Evolutionary conservation across 2,113 vertebrate species (phyloP).

Genomic region (Tautogolabrus adspersus): DNA sequence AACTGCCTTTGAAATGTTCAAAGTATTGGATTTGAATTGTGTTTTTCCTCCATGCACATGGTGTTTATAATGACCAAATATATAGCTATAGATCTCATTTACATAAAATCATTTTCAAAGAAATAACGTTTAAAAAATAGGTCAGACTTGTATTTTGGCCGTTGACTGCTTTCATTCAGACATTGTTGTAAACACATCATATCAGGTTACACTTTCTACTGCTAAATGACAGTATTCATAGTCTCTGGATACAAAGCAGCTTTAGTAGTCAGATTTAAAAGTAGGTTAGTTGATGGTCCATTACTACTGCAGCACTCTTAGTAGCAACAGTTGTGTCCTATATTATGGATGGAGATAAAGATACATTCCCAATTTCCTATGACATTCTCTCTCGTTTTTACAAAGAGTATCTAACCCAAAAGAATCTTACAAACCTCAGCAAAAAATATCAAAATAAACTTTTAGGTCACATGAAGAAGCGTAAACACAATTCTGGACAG

Average conservation of each 20-base stretch:
- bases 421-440: constrained; percentile 25
- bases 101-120: too few relatives aligned
- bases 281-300: constrained; percentile 52
- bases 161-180: background rate
- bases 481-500: constrained; percentile 46
- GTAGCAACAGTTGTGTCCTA: constrained; percentile 43
- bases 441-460: constrained; percentile 46
- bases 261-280: constrained; percentile 56
- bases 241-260: constrained; percentile 21
- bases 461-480: constrained; percentile 47
- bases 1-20: too few relatives aligned
- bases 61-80: too few relatives aligned
- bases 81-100: too few relatives aligned
- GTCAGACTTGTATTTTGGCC: background rate
- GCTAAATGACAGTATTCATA: background rate
- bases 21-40: too few relatives aligned
- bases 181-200: background rate
- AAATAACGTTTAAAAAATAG: background rate
- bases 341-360: constrained; percentile 12
- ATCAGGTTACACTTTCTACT: background rate
- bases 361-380: background rate
- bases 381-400: constrained; percentile 20
- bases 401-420: constrained; percentile 62
- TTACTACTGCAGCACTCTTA: background rate
- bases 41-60: too few relatives aligned